Percentiles rank a stretch among this genome's conserved stretches.
Conservation (phyloP, 2,888 invertebrate genomes). For the Glyphotaelius pellucidus region DNA sequence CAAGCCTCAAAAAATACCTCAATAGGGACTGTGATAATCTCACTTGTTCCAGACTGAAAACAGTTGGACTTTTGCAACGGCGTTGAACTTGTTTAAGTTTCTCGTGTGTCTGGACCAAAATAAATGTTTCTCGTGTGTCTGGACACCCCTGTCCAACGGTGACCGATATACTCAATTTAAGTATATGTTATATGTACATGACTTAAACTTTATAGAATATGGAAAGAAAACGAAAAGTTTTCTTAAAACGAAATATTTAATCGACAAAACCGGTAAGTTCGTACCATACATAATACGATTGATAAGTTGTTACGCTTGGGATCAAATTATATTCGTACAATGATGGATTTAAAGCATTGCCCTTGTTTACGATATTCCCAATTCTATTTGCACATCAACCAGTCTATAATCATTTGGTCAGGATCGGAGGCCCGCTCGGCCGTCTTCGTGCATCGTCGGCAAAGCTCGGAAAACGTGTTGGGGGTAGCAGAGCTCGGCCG, state of each 20-base stretch:
- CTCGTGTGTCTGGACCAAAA: background rate
- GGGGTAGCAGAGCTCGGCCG: slow-evolving; percentile 32
- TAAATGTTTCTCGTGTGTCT: background rate
- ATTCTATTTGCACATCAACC: slow-evolving; percentile 32
- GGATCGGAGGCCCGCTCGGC: background rate
- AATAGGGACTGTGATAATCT: too few species aligned
- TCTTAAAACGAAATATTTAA: background rate
- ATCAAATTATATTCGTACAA: background rate
- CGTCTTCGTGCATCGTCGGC: background rate
- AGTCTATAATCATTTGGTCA: slow-evolving; percentile 19
- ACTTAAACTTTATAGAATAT: background rate
- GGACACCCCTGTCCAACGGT: too few species aligned
- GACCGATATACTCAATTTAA: background rate
- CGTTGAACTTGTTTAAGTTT: background rate
- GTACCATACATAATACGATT: background rate
- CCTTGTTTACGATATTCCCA: background rate
- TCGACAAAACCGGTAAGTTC: too few species aligned
- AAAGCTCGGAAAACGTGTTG: slow-evolving; percentile 27
- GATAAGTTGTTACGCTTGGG: background rate
- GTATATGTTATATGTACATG: background rate
- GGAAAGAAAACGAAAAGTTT: too few species aligned
- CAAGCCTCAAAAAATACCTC: too few species aligned
- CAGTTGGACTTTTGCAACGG: too few species aligned
- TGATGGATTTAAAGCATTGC: background rate
- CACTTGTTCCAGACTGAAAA: too few species aligned